Base-by-base conservation (phyloP, 2,797 vertebrate species). In the Dendrocincla tyrannina region DNA sequence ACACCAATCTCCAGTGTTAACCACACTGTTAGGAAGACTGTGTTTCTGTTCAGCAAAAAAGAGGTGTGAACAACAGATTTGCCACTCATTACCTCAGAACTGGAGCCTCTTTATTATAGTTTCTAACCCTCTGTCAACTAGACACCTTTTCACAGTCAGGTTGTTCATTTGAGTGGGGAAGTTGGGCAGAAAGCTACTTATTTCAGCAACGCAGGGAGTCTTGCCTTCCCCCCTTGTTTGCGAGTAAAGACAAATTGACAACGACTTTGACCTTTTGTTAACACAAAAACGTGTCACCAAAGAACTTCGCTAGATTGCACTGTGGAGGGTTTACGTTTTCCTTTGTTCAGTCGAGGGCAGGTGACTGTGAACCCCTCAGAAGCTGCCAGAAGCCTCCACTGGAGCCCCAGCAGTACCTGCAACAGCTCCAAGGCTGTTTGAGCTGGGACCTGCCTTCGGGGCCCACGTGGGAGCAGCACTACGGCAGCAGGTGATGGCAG, bases 231-330 rank as follows among this genome's bases (percentile, higher is more conserved):
- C 32, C 22, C 41, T 33, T 39, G 10, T 30, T 58, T 42, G 20
- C 12, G 22, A 78, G 10, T 32, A 62, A 70, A 89, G 77, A 41
- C 32, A 89, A 75, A 69, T 5, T 12, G 9, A 19, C 4, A 16
- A 32, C 2, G 4, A 47, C 11, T 72, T 72, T 2, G 8, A n/a
- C 11, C 13, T 44, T 79, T 56, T 37, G 14, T 63, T 67, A 41
- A 19, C 0, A 0, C 17, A 7, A 39, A 39, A 63, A 7, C 0
- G 0, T 23, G n/a, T 27, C 28, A 22, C 62, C 30, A 28, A 66
- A 92, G 46, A 92, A 23, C 19, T 58, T 59, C 4, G 41, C 39
- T 30, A 4, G 11, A 33, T 4, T 52, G 19, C 46, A 47, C 5
- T 1, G 6, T 0, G 6, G 24, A 47, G 22, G 25, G 33, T 37